phyloP scores from a whole-genome alignment of 2,113 vertebrate species.

The Actinemys pallida region DNA sequence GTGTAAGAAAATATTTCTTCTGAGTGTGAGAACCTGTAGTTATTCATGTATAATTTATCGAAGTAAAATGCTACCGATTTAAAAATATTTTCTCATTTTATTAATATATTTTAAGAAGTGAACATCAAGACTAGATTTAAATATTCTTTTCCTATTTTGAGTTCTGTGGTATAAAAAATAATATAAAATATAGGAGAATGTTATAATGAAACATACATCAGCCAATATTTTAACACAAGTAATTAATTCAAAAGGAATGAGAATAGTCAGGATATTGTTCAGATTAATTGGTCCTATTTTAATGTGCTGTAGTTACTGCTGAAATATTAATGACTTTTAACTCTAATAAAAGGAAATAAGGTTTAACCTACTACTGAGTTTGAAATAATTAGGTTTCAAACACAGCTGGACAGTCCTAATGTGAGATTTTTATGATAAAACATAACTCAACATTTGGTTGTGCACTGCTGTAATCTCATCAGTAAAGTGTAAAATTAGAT shows the following conservation, averaged over 20 bases:
- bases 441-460: conserved; percentile 34
- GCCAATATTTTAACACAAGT: conserved; percentile 2
- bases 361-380: conserved; percentile 62
- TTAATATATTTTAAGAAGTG: conserved; percentile 20
- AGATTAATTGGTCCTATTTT: conserved; percentile 58
- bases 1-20: conserved; percentile 31
- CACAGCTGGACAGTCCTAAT: conserved; percentile 49
- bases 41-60: conserved; percentile 42
- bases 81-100: conserved; percentile 21
- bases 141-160: background rate
- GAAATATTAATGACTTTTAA: conserved; percentile 66
- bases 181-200: background rate
- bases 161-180: background rate
- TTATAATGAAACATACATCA: conserved; percentile 14
- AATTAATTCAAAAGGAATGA: conserved; percentile 50
- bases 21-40: background rate
- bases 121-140: conserved; percentile 26
- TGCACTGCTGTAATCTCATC: background rate
- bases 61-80: conserved; percentile 27
- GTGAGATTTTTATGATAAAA: conserved; percentile 38
- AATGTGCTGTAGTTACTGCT: conserved; percentile 52
- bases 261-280: conserved; percentile 29
- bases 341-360: conserved; percentile 67
- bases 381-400: conserved; percentile 71
- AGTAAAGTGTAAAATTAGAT: background rate